Evolutionary conservation across 2,888 invertebrate genomes (phyloP).

Genomic region (Brachyopa scutellaris): DNA sequence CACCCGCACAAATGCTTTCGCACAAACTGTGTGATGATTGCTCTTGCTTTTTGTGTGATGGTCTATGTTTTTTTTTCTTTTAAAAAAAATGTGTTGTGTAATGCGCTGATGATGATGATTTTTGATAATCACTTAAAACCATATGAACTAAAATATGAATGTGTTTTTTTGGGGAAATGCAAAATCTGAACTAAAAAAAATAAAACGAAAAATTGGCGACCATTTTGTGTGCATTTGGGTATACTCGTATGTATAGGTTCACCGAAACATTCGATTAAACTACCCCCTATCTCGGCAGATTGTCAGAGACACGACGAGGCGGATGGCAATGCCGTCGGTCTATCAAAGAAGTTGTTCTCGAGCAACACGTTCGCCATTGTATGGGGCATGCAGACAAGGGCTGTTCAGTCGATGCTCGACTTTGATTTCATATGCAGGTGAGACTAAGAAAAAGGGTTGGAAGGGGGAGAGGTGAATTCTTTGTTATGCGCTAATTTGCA

Average conservation of each 20-base stretch:
- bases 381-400: constrained; percentile 99
- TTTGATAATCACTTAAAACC: constrained; percentile 26
- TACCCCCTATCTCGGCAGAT: constrained; percentile 82
- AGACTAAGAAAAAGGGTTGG: constrained; percentile 59
- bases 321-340: constrained; percentile 75
- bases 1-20: neutral
- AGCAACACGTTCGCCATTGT: constrained; percentile 95
- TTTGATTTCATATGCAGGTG: constrained; percentile 82
- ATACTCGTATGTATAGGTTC: constrained; percentile 78
- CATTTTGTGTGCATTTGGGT: constrained; percentile 70
- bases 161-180: constrained; percentile 52
- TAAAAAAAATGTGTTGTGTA: constrained; percentile 17
- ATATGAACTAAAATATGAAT: constrained; percentile 33
- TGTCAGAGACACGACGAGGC: constrained; percentile 75
- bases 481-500: constrained; percentile 86
- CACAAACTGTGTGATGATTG: too few species aligned
- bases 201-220: constrained; percentile 48
- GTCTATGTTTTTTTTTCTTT: constrained; percentile 14
- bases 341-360: constrained; percentile 87
- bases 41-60: constrained; percentile 4
- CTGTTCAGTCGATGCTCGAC: constrained; percentile 88
- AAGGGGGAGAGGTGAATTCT: neutral
- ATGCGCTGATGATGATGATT: constrained; percentile 13
- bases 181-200: constrained; percentile 36
- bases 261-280: constrained; percentile 81